Conservation (phyloP, 2,888 invertebrate species). For the Amphimallon solstitiale region DNA sequence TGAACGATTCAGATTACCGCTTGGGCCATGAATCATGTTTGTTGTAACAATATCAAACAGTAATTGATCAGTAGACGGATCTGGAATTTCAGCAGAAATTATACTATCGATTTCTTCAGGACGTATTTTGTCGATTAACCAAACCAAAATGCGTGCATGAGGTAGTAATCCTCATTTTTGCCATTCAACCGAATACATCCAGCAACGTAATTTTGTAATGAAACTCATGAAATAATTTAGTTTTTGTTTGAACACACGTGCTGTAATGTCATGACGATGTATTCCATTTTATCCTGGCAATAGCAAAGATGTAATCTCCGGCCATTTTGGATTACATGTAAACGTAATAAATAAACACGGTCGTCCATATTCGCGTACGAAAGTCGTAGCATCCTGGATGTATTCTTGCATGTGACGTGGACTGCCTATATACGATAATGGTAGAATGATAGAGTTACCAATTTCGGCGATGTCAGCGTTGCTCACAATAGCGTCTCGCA, state of each 20-base stretch:
- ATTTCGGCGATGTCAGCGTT: conserved; percentile 48
- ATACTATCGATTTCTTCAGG: conserved; percentile 54
- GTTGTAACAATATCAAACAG: conserved; percentile 49
- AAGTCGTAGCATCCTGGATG: conserved; percentile 54
- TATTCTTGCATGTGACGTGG: conserved; percentile 55
- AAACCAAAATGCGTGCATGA: conserved; percentile 53
- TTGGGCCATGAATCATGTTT: conserved; percentile 61
- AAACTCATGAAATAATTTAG: conserved; percentile 44
- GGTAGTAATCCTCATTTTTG: conserved; percentile 53
- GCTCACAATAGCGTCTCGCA: background rate
- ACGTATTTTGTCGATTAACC: conserved; percentile 50
- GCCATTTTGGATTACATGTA: conserved; percentile 53
- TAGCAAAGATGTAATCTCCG: conserved; percentile 43
- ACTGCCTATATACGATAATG: conserved; percentile 50
- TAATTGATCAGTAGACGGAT: conserved; percentile 49
- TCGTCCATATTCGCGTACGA: conserved; percentile 55
- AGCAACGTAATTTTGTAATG: conserved; percentile 43
- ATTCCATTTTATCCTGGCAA: conserved; percentile 29
- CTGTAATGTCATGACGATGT: conserved; percentile 49
- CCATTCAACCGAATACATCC: conserved; percentile 54
- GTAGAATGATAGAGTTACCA: conserved; percentile 50
- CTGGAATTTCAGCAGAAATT: conserved; percentile 55
- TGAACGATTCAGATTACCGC: conserved; percentile 54
- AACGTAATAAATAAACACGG: conserved; percentile 54
- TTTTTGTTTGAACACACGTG: conserved; percentile 50